Percentiles rank a stretch among this genome's conserved stretches.
phyloP scores from a whole-genome alignment of 2,888 invertebrate species.

The Agrochola lota region DNA sequence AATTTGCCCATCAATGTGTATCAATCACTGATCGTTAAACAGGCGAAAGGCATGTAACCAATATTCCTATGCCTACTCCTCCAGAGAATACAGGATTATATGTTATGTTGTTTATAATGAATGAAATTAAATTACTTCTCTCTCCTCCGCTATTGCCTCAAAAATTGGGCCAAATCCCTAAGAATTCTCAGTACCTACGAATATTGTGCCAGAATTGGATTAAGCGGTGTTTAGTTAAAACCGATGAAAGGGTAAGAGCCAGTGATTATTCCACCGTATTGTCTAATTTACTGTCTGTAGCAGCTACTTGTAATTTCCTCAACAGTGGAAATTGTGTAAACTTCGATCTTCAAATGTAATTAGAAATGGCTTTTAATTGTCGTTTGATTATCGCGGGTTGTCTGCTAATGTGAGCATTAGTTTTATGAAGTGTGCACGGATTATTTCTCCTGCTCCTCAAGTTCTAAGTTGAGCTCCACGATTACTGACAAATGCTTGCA shows the following conservation, averaged over 20 bases:
- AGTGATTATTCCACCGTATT: slow-evolving; percentile 67
- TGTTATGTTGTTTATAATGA: no score
- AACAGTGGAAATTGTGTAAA: slow-evolving; percentile 41
- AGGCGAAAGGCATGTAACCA: no score
- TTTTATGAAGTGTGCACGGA: not conserved
- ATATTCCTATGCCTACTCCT: no score
- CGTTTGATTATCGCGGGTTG: slow-evolving; percentile 22
- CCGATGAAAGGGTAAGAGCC: slow-evolving; percentile 72
- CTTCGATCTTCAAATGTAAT: slow-evolving; percentile 62
- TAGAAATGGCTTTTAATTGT: slow-evolving; percentile 53
- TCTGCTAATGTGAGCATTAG: not conserved
- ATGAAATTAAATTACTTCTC: no score
- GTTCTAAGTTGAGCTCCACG: no score
- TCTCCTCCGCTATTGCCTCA: slow-evolving; percentile 3
- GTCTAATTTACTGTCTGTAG: slow-evolving; percentile 59
- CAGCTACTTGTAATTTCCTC: slow-evolving; percentile 62
- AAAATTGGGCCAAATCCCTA: slow-evolving; percentile 48
- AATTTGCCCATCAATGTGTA: no score
- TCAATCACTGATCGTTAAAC: no score
- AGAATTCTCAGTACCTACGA: slow-evolving; percentile 61
- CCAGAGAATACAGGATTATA: no score
- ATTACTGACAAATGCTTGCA: no score
- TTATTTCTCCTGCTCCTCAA: not conserved
- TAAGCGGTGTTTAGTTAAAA: slow-evolving; percentile 75
- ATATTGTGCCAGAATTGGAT: slow-evolving; percentile 73